A percentile compares a stretch with the other conserved stretches of the same genome.
Conservation (phyloP, 2,113 vertebrate genomes). For the Murina feae region DNA sequence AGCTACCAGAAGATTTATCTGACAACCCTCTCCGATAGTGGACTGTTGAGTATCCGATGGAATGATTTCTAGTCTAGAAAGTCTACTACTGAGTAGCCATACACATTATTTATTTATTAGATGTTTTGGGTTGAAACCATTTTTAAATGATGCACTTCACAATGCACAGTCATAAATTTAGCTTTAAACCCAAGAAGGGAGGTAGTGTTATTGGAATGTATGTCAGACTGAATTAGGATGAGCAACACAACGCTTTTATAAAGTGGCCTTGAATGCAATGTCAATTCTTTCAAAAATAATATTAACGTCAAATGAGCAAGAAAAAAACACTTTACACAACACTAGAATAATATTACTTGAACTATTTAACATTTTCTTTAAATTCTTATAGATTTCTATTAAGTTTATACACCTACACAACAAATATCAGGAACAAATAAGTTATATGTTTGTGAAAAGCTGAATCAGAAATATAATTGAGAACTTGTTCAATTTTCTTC, state of each 20-base stretch:
- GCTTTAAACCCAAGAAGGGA: conserved; percentile 86
- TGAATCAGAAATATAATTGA: conserved; percentile 1
- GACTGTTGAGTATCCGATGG: conserved; percentile 93
- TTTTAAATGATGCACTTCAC: conserved; percentile 91
- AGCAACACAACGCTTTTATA: conserved; percentile 86
- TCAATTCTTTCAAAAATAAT: conserved; percentile 86
- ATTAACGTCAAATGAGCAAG: conserved; percentile 88
- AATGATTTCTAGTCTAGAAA: conserved; percentile 93
- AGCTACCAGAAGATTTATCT: conserved; percentile 97
- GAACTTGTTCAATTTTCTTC: conserved; percentile 4
- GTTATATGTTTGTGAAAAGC: conserved; percentile 32
- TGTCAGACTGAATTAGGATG: conserved; percentile 92
- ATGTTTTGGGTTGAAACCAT: conserved; percentile 92
- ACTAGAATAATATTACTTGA: conserved; percentile 78
- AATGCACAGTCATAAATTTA: conserved; percentile 87
- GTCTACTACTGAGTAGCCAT: conserved; percentile 88
- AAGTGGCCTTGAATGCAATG: conserved; percentile 84
- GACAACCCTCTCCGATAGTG: conserved; percentile 89
- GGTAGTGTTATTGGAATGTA: conserved; percentile 91
- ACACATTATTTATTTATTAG: conserved; percentile 97
- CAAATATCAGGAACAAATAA: conserved; percentile 57
- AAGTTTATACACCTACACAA: conserved; percentile 52
- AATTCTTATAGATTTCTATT: conserved; percentile 73
- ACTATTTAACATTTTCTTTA: conserved; percentile 79
- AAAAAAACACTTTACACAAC: conserved; percentile 61